Evolutionary conservation across 2,888 invertebrate genomes (phyloP), one percentile per base, ranked within the genome.

Genomic region (Gortyna flavago): DNA sequence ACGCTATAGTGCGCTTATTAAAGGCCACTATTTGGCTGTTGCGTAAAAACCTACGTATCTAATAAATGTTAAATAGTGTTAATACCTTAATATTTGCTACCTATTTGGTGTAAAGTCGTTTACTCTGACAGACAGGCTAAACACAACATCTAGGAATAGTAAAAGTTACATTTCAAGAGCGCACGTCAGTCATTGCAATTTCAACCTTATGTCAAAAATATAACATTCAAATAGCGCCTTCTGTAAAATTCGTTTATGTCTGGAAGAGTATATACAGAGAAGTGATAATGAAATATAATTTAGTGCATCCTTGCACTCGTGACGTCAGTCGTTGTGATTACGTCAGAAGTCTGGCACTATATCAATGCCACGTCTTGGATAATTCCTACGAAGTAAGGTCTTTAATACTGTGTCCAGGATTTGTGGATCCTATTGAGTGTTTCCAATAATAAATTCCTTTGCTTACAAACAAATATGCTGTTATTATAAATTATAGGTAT

Each of bases 251-350:
- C 3, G 25, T 41, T 54, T 48, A 61, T 29, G 35, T n/a, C 5
- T 57, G 29, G 11, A 41, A 18, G 6, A 74, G n/a, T 81, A 35
- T 67, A 76, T 54, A 25, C 57, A 64, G 48, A 41, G 16, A 38
- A 61, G 29, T 68, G 59, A 54, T 54, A 76, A 38, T 64, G 29
- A 57, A 70, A 65, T 54, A 38, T 66, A 51, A 61, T 79, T 69
- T n/a, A 72, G 38, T 54, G 84, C 38, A 83, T 72, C 79, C 84
- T 83, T 79, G 81, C 69, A 51, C 51, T n/a, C 9, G 51, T 54
- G 9, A 65, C 64, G 69, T 41, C 54, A 54, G 54, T 25, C 25
- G 71, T 77, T 41, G 35, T 3, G 32, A 0, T 59, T 41, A 68
- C 71, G 80, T 83, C 69, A 81, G 16, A n/a, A 61, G 29, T 57